These are phyloP conservation scores for Asarcornis scutulata DNA, from an alignment of 2,113 vertebrate species.

Conservation along the genomic window DNA sequence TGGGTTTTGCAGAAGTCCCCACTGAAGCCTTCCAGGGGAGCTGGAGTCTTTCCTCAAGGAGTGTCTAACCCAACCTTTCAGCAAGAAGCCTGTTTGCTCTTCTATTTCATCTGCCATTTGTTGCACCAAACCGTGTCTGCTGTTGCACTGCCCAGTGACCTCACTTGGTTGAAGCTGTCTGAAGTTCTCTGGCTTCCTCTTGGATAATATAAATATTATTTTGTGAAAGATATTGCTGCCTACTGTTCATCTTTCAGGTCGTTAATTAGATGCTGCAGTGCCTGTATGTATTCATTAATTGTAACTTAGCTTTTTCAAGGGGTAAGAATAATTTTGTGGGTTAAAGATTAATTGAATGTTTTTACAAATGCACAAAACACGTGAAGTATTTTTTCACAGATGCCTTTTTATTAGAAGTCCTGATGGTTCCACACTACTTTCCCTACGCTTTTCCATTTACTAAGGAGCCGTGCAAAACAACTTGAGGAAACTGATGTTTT, in stretches of 20 bases:
- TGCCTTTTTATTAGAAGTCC: background rate
- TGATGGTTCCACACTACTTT: rapidly evolving
- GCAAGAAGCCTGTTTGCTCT: background rate
- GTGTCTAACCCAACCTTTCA: background rate
- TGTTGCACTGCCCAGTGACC: background rate
- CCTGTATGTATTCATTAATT: background rate
- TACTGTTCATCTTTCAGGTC: background rate
- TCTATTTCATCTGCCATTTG: background rate
- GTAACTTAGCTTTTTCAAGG: background rate
- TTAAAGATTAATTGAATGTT: background rate
- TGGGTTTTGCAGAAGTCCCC: background rate
- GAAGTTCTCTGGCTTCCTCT: background rate
- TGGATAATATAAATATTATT: background rate
- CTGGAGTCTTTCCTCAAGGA: slow-evolving; percentile 23
- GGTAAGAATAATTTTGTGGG: background rate
- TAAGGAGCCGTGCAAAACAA: background rate
- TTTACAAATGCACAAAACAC: background rate
- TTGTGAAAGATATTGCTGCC: background rate
- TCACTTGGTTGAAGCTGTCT: background rate
- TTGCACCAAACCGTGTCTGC: background rate
- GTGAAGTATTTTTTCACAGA: background rate
- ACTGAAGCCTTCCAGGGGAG: background rate
- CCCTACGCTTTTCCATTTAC: background rate
- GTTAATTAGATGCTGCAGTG: background rate
- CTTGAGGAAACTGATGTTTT: background rate